Conservation (phyloP, 2,113 vertebrate species). For the Progne subis region DNA sequence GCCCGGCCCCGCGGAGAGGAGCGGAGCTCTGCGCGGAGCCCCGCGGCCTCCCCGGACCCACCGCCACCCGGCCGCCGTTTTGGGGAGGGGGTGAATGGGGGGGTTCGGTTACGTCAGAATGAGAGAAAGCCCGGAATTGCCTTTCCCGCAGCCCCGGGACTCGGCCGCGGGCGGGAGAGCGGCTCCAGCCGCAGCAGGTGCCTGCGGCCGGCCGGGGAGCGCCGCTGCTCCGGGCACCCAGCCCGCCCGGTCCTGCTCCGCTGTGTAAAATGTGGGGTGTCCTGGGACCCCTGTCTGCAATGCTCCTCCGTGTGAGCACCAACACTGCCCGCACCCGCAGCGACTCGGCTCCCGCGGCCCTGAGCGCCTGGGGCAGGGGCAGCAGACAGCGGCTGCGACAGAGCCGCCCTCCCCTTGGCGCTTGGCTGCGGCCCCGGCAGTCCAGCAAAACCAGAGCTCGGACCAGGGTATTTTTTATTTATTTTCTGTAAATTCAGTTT, state of each 20-base stretch:
- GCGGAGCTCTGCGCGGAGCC: not conserved
- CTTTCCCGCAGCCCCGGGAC: not conserved
- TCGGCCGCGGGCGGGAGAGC: not conserved
- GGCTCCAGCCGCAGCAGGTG: slow-evolving; percentile 5
- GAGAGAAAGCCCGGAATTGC: not conserved
- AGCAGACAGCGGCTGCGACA: not conserved
- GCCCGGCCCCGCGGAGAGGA: not conserved
- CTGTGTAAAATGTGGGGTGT: not conserved
- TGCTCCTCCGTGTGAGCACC: not conserved
- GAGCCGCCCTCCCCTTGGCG: not conserved
- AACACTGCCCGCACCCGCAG: not conserved
- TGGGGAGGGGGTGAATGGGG: not conserved
- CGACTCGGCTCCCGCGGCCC: not conserved
- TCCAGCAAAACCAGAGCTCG: not conserved
- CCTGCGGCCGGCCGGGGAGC: not conserved
- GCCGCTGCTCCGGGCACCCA: not conserved
- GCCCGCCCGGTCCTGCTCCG: not conserved
- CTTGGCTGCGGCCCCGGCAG: not conserved
- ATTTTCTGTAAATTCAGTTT: not conserved
- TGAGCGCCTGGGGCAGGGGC: not conserved
- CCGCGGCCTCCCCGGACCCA: not conserved
- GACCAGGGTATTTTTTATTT: not conserved
- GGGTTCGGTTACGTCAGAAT: not conserved
- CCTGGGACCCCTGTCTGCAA: accelerated
- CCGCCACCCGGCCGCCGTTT: not conserved